Evolutionary conservation across 2,888 invertebrate genomes (phyloP).

Genomic region (Hartigia nigra): DNA sequence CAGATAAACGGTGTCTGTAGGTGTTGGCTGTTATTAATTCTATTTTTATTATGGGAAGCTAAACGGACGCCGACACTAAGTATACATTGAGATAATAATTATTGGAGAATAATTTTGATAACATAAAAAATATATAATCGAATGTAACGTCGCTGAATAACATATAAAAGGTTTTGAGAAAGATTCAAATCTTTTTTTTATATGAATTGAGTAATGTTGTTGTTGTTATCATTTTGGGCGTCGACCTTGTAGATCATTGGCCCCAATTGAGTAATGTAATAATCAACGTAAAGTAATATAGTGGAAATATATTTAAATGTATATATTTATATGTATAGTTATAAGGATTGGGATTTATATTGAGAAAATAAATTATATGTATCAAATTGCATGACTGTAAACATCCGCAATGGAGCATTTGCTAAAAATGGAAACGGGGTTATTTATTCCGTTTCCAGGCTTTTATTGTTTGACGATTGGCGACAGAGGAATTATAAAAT

Average conservation of each 20-base stretch:
- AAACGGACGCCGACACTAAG: background rate
- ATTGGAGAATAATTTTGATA: background rate
- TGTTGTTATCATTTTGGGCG: no score
- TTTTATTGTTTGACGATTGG: slow-evolving; percentile 43
- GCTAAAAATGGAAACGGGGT: background rate
- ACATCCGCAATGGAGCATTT: background rate
- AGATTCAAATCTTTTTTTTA: background rate
- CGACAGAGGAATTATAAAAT: slow-evolving; percentile 40
- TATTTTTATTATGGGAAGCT: background rate
- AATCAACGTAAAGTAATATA: no score
- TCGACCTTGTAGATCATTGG: no score
- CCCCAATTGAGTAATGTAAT: no score
- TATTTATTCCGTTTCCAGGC: slow-evolving; percentile 31
- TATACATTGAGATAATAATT: background rate
- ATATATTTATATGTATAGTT: background rate
- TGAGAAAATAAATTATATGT: background rate
- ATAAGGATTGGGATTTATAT: background rate
- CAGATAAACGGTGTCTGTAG: background rate
- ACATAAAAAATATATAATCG: background rate
- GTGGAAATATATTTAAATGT: background rate
- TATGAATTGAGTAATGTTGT: no score
- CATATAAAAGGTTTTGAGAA: background rate
- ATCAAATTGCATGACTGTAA: background rate
- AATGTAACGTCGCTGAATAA: background rate
- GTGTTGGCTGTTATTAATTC: slow-evolving; percentile 1